Evolutionary conservation across 2,113 vertebrate species (phyloP), one percentile per base, ranked within the genome.

Genomic region (Anseranas semipalmata): DNA sequence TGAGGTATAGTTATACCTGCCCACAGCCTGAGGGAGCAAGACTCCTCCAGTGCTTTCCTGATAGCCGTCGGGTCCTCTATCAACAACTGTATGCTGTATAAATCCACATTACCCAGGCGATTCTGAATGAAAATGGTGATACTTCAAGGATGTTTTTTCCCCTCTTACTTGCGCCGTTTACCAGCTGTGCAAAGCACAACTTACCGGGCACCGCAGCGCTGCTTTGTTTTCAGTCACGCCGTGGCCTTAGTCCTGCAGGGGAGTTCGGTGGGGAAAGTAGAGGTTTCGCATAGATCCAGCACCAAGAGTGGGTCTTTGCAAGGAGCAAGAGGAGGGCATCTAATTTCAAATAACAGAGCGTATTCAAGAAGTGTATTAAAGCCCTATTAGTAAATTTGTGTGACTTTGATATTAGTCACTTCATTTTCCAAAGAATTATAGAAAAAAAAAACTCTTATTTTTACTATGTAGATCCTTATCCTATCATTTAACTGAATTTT

Each of bases 171-270:
- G 3, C 1, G 0, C 25, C 37, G 6, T 43, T 92, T 63, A 27
- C 20, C 39, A 17, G 52, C 7, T 24, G 14, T 25, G 3, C 48
- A 11, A 37, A 86, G 10, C 24, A 33, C 28, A 88, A 83, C 15
- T 16, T 50, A 15, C 18, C 0, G 5, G 65, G 33, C 17, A 0
- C 21, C n/a, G 6, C 48, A 8, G 43, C 12, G 1, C 27, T 30
- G 0, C 45, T n/a, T 43, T 16, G 1, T 46, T 39, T 41, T 24
- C n/a, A 78, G 46, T 32, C 27, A 2, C 3, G 0, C 27, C 6
- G n/a, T 53, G 79, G 85, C 73, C 80, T 89, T 56, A 28, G 46
- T 50, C 52, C 80, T n/a, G 35, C 25, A 56, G 66, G 17, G 67
- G 19, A 55, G n/a, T 13, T 1, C 16, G 32, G 19, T 1, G 3